Evolutionary conservation across 1,140 invertebrate genomes (phyloP), one percentile per base, ranked within the genome.

Genomic region (Odontomachus brunneus): DNA sequence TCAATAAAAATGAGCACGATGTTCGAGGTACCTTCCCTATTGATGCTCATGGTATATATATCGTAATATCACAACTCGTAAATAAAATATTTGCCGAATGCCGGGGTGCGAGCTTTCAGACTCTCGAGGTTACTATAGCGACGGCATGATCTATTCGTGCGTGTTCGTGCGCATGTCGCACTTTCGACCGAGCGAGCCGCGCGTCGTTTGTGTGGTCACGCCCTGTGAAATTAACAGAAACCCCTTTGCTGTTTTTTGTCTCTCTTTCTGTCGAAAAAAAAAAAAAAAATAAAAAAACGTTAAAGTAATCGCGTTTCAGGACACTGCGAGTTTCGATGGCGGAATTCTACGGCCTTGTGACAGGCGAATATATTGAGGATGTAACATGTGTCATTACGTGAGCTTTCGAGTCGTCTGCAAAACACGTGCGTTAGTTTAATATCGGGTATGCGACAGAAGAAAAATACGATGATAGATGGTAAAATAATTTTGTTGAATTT

Each of bases 151-250:
- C 80, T 87, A 82, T 82, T 57, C 57, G 65, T 88, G 90, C 89
- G 89, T 85, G 80, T 83, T 51, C 60, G 33, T 88, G 89, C 89
- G 89, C 90, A 90, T 87, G 87, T 88, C 89, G 72, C 55, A 62
- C 22, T 14, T 87, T 87, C 89, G 84, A 86, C 81, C 87, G 82
- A 80, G 65, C 78, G 69, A 11, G 51, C 22, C 73, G 44, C 81
- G 85, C 71, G 44, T 49, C 75, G 75, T 80, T 80, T 80, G 65
- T 59, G 65, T 22, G 87, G 89, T 91, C 89, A 91, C 89, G 84
- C 88, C 88, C 90, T 91, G 84, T 66, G 60, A 90, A 89, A 90
- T 91, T 89, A 63, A 63, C 53, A 63, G 73, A 84, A 84, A 84
- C 74, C 57, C 51, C 67, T 55, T 80, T 76, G 51, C 49, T 59